phyloP scores from a whole-genome alignment of 2,888 invertebrate species.

The Chymomyza amoena region DNA sequence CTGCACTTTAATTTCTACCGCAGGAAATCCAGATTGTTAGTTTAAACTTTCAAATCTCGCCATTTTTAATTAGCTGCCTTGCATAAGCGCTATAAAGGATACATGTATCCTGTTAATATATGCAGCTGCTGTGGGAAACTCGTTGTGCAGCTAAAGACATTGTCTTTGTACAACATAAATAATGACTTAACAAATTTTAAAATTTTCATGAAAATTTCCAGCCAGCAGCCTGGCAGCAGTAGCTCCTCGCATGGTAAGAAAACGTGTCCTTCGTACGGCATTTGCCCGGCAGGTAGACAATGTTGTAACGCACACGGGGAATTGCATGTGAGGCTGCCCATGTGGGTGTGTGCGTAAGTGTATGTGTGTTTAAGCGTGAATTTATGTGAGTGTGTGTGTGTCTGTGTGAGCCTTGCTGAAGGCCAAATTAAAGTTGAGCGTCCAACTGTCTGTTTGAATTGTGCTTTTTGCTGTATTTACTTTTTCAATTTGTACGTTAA shows the following conservation, averaged over 20 bases:
- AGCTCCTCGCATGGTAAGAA: neutral
- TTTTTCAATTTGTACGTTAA: slow-evolving; percentile 32
- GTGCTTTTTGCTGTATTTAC: slow-evolving; percentile 39
- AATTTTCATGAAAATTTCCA: slow-evolving; percentile 36
- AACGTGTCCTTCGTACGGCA: neutral
- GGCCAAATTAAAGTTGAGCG: slow-evolving; percentile 54
- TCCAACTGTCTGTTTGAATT: slow-evolving; percentile 42
- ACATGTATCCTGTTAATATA: too few species aligned
- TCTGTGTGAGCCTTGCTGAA: slow-evolving; percentile 44
- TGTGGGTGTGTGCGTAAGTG: neutral
- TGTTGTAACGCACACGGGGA: neutral
- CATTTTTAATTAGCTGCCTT: too few species aligned
- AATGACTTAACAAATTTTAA: slow-evolving; percentile 23
- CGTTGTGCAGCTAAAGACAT: too few species aligned
- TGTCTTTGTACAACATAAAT: too few species aligned
- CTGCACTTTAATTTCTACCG: too few species aligned
- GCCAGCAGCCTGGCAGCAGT: neutral
- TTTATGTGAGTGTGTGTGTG: slow-evolving; percentile 9
- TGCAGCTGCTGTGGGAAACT: too few species aligned
- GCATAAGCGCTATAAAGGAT: too few species aligned
- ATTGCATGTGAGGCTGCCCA: neutral
- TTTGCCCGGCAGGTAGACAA: neutral
- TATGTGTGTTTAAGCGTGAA: slow-evolving; percentile 33
- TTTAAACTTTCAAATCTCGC: too few species aligned
- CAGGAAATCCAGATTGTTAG: too few species aligned